Conservation (phyloP, 2,797 vertebrate species). For the Pipistrellus nathusii region DNA sequence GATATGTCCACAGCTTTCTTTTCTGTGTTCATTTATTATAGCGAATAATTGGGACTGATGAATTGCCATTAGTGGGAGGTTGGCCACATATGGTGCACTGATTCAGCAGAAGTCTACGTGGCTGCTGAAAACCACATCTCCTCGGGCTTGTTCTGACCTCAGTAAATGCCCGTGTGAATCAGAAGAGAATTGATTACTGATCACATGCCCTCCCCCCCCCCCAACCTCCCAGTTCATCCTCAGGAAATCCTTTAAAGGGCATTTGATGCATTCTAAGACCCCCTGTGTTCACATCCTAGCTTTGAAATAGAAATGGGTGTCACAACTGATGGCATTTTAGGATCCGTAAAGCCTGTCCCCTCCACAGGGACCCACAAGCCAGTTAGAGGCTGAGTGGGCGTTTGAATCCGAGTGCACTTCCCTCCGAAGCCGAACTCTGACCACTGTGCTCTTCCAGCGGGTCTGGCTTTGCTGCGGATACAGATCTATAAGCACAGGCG, state of each 20-base stretch:
- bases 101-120: neutral
- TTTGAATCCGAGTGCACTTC: neutral
- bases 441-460: accelerated
- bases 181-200: neutral
- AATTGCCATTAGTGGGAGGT: neutral
- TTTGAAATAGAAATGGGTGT: neutral
- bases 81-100: neutral
- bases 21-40: constrained; percentile 36
- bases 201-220: neutral
- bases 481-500: neutral
- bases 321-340: neutral
- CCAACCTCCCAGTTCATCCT: neutral
- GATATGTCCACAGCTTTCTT: neutral
- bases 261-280: neutral
- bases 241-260: neutral
- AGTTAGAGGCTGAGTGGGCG: neutral
- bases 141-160: neutral
- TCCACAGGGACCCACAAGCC: neutral
- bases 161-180: neutral
- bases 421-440: neutral
- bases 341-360: neutral
- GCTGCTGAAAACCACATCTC: neutral
- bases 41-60: neutral
- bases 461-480: neutral
- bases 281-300: neutral